Evolutionary conservation across 2,888 invertebrate species (phyloP).

Genomic region (Andrena dorsata): DNA sequence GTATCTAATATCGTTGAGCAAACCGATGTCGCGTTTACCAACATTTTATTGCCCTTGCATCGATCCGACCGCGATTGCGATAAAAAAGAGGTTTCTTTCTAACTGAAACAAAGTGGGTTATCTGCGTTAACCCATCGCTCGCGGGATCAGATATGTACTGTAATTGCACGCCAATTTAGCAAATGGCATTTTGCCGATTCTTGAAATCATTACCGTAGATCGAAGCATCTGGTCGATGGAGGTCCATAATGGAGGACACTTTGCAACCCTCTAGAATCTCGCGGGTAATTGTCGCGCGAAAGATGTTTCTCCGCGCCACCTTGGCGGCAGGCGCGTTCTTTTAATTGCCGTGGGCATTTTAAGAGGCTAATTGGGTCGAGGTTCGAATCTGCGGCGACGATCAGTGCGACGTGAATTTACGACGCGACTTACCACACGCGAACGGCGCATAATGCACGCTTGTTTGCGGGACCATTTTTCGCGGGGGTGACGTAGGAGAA

Average conservation of each 20-base stretch:
- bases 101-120: conserved; percentile 59
- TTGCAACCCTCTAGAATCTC: background rate
- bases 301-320: background rate
- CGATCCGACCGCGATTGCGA: conserved; percentile 57
- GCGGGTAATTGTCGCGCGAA: background rate
- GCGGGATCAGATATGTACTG: conserved; percentile 50
- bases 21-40: conserved; percentile 60
- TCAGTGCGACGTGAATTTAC: conserved; percentile 69
- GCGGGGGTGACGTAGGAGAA: background rate
- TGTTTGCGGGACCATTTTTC: conserved; percentile 44
- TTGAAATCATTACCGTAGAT: conserved; percentile 42
- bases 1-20: conserved; percentile 63
- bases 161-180: conserved; percentile 59
- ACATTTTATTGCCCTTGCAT: conserved; percentile 58
- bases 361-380: conserved; percentile 74
- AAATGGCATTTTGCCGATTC: conserved; percentile 43
- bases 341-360: conserved; percentile 48
- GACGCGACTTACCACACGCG: conserved; percentile 60
- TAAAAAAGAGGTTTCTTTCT: conserved; percentile 50
- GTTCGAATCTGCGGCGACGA: conserved; percentile 70
- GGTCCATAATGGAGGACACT: background rate
- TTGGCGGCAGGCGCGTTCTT: conserved; percentile 1
- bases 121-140: conserved; percentile 49
- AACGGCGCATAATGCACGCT: conserved; percentile 45
- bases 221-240: conserved; percentile 9